phyloP scores from a whole-genome alignment of 2,113 vertebrate species.

The Baryphthengus martii region DNA sequence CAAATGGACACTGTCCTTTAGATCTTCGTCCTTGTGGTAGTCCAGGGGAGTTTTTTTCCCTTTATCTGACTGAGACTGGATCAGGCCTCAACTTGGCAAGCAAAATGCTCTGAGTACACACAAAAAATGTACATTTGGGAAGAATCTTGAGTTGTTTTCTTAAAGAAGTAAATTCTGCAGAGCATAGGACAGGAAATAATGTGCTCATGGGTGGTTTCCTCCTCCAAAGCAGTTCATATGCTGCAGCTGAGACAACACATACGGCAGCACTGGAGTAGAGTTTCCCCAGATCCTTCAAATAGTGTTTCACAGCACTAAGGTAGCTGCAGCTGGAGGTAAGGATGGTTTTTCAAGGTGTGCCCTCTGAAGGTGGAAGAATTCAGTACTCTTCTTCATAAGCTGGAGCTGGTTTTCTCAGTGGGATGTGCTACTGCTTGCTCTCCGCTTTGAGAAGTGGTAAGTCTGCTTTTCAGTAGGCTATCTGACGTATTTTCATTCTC shows the following conservation, averaged over 20 bases:
- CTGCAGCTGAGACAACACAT: conserved; percentile 50
- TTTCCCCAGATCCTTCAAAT: neutral
- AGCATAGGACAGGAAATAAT: conserved; percentile 47
- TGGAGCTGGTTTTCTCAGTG: neutral
- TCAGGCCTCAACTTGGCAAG: neutral
- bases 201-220: conserved; percentile 47
- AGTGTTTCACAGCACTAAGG: neutral
- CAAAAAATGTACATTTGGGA: neutral
- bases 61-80: neutral
- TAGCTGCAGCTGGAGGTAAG: neutral
- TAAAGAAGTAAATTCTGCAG: conserved; percentile 36
- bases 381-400: neutral
- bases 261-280: neutral
- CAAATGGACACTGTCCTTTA: neutral
- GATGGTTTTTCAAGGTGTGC: neutral
- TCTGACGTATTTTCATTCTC: neutral
- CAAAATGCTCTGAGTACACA: neutral
- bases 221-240: neutral
- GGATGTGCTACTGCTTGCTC: neutral
- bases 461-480: conserved; percentile 26
- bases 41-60: neutral
- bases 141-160: conserved; percentile 32
- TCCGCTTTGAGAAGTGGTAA: neutral
- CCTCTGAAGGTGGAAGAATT: neutral
- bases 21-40: neutral